Evolutionary conservation across 1,140 invertebrate species (phyloP), one percentile per base, ranked within the genome.

Genomic region (Delia radicum): DNA sequence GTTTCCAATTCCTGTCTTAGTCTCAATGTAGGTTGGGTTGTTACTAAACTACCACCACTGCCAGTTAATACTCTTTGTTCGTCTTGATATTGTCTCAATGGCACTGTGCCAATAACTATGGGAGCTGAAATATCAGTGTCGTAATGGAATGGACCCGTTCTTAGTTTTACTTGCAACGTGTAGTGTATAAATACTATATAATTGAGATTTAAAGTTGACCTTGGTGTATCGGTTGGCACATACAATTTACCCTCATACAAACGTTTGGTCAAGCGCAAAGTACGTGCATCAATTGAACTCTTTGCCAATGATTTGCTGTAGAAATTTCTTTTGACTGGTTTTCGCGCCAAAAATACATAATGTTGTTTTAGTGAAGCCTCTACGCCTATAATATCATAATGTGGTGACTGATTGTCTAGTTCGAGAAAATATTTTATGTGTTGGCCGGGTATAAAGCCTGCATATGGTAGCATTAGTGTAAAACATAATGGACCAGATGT

Each of bases 181-280:
- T 85, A 85, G 55, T 85, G 83, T 8, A 85, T 67, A 33, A 85
- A 85, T 29, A 85, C 83, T 61, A 85, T 85, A 63, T 85, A 85
- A 31, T 85, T 84, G 69, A 81, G 79, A 75, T 85, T 85, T 0
- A 85, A 76, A 0, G 83, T 85, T 24, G 83, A 85, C 2, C 83
- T 81, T 0, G 83, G 81, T 33, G 81, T 85, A 31, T 85, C 83
- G 73, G 81, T 77, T 27, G 83, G 83, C 33, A 85, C 77, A 67
- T 78, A 80, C 18, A 85, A 81, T 27, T 67, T 81, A 4, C 80
- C 79, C 74, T 85, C 80, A 67, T 85, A 85, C 67, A 80, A 48
- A 2, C 83, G 80, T 72, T 85, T 85, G 46, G 83, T 81, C 6
- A 85, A 77, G 2, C 83, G 77, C 65, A 85, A 42, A 2, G 83